A percentile compares a stretch with the other conserved stretches of the same genome.
phyloP scores from a whole-genome alignment of 2,888 invertebrate genomes.

The Dicranocentrus wangi region DNA sequence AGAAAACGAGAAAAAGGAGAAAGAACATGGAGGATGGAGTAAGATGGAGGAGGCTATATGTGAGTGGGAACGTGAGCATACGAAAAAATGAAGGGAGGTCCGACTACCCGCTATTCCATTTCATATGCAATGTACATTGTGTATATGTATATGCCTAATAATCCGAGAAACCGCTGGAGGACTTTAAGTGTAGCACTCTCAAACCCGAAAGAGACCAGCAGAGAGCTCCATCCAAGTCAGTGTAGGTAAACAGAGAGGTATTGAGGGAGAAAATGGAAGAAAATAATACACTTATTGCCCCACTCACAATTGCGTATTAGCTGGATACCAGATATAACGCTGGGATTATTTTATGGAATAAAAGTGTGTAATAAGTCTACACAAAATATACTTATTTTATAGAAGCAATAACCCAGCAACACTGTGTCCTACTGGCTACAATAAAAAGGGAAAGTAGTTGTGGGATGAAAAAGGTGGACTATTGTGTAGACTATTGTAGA shows the following conservation, averaged over 20 bases:
- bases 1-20: conserved; percentile 9
- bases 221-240: conserved; percentile 38
- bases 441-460: conserved; percentile 15
- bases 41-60: neutral
- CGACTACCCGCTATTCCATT: too few species aligned
- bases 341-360: neutral
- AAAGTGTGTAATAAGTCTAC: neutral
- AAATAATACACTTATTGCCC: conserved; percentile 17
- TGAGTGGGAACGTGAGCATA: too few species aligned
- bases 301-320: too few species aligned
- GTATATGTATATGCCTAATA: too few species aligned
- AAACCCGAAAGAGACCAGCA: too few species aligned
- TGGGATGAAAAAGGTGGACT: neutral
- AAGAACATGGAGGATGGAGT: neutral
- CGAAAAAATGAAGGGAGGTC: too few species aligned
- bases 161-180: too few species aligned
- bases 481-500: too few species aligned
- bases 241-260: conserved; percentile 44
- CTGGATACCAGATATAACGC: neutral
- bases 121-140: too few species aligned
- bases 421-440: too few species aligned
- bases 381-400: neutral
- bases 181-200: too few species aligned
- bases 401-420: neutral
- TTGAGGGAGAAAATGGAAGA: conserved; percentile 37